phyloP scores from a whole-genome alignment of 2,797 vertebrate genomes.

The Rhinoraja longicauda region DNA sequence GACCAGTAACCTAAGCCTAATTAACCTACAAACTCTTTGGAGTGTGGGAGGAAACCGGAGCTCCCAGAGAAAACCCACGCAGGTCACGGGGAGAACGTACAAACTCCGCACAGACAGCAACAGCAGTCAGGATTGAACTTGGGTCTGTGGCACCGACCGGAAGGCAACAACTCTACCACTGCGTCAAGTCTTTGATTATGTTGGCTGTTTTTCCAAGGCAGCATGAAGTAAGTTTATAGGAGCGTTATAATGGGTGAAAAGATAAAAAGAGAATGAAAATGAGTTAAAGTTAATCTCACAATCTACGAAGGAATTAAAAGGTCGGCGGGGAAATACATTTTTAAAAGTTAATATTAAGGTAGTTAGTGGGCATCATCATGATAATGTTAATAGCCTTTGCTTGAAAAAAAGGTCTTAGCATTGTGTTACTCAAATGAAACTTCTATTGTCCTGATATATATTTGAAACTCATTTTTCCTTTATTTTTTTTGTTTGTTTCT shows the following conservation, averaged over 20 bases:
- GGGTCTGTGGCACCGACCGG: no score
- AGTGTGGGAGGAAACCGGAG: no score
- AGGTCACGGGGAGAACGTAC: no score
- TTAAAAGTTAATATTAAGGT: neutral
- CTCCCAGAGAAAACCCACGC: no score
- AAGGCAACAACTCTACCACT: no score
- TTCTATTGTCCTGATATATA: neutral
- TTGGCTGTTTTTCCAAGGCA: no score
- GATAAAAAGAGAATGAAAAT: neutral
- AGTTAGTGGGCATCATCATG: neutral
- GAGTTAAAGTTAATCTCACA: neutral
- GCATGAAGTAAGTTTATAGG: neutral
- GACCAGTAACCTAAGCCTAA: no score
- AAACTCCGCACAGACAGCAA: no score
- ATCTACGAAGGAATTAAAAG: neutral
- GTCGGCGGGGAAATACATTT: neutral
- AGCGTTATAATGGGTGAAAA: neutral
- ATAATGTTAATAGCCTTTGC: neutral
- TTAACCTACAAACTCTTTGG: no score
- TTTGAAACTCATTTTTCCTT: neutral
- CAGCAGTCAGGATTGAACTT: no score
- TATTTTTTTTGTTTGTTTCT: neutral
- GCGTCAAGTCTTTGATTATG: no score
- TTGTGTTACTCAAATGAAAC: neutral
- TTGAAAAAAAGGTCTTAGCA: neutral